Evolutionary conservation across 2,888 invertebrate genomes (phyloP).

Genomic region (Cryptus viduatorius): DNA sequence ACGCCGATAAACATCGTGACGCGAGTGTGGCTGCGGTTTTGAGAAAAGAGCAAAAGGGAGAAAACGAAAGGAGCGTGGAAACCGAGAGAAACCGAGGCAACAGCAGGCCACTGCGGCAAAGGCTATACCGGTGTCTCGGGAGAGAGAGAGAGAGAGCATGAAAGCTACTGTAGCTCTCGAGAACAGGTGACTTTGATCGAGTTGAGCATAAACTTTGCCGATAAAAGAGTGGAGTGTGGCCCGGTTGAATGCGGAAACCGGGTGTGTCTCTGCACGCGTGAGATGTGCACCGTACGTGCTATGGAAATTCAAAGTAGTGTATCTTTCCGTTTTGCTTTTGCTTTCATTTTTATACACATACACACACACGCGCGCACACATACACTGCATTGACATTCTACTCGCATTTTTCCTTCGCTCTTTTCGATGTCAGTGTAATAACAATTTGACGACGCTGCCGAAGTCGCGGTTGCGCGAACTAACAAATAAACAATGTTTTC

Average conservation of each 20-base stretch:
- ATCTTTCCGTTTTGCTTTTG: constrained; percentile 38
- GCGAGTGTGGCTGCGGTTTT: constrained; percentile 27
- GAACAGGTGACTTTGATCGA: constrained; percentile 65
- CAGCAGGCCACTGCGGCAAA: not conserved
- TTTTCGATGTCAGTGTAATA: not conserved
- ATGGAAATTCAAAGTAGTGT: constrained; percentile 38
- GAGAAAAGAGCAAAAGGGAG: constrained; percentile 27
- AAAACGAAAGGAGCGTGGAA: constrained; percentile 7
- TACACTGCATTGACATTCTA: not conserved
- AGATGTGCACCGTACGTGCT: constrained; percentile 39
- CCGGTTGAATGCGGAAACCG: constrained; percentile 48
- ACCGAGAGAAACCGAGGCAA: not conserved
- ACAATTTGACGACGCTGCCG: not conserved
- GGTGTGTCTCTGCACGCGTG: constrained; percentile 19
- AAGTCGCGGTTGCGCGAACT: not conserved
- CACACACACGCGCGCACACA: not conserved
- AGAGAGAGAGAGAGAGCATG: not conserved
- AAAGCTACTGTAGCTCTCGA: constrained; percentile 10
- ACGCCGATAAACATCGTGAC: constrained; percentile 41
- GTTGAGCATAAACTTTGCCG: constrained; percentile 62
- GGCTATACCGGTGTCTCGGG: not conserved
- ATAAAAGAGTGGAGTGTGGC: constrained; percentile 57
- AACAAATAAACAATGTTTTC: not conserved
- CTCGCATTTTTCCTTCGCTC: not conserved
- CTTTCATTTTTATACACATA: not conserved